phyloP scores from a whole-genome alignment of 2,797 vertebrate species.

The Tapirus indicus region DNA sequence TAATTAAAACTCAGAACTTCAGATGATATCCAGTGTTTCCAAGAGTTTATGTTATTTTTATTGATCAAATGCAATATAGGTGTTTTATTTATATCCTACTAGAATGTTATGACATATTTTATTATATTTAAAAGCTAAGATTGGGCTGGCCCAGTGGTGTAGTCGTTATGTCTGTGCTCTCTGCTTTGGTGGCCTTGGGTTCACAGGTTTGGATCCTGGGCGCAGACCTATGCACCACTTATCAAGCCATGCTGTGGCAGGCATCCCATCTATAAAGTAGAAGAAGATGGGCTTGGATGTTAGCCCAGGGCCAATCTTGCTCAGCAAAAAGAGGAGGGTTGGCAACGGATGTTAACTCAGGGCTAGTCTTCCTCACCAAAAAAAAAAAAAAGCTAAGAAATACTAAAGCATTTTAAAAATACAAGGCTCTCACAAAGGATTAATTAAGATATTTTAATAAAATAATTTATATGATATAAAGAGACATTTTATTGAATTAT shows the following conservation, averaged over 20 bases:
- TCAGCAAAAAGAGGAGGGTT: too few species aligned
- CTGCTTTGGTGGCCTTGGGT: too few species aligned
- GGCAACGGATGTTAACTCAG: too few species aligned
- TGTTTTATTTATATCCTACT: background rate
- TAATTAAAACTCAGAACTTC: slow-evolving; percentile 30
- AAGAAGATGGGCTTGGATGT: too few species aligned
- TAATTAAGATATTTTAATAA: background rate
- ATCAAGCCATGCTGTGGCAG: too few species aligned
- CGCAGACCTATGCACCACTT: too few species aligned
- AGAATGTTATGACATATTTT: background rate
- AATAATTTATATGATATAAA: background rate
- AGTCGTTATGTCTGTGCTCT: too few species aligned
- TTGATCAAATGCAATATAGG: background rate
- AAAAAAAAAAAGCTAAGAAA: background rate
- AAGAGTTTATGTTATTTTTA: background rate
- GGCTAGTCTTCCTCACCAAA: too few species aligned
- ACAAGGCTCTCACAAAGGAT: background rate
- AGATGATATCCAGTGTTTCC: background rate
- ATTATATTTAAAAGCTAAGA: background rate
- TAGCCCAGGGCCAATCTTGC: too few species aligned
- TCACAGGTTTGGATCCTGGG: too few species aligned
- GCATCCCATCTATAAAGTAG: too few species aligned
- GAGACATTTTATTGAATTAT: background rate
- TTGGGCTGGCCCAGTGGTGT: too few species aligned
- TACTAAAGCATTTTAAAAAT: background rate